phyloP scores from a whole-genome alignment of 2,888 invertebrate genomes.

The Onchidella celtica region DNA sequence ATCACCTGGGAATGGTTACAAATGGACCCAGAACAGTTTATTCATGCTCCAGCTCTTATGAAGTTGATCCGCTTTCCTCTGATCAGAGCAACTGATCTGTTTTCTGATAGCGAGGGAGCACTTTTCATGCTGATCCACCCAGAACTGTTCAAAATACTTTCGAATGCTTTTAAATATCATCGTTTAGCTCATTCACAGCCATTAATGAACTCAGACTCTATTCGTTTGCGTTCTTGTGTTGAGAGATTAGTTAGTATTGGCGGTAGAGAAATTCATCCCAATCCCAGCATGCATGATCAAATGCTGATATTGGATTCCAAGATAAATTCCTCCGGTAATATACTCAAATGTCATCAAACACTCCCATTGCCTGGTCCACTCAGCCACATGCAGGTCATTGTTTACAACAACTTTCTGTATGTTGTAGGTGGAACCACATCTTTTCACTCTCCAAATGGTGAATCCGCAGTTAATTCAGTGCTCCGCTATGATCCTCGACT shows the following conservation, averaged over 20 bases:
- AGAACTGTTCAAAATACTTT: conserved; percentile 78
- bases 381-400: conserved; percentile 80
- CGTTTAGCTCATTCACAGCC: conserved; percentile 80
- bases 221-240: conserved; percentile 75
- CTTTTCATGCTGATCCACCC: conserved; percentile 78
- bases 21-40: conserved; percentile 71
- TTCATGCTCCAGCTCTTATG: conserved; percentile 76
- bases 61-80: conserved; percentile 78
- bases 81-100: conserved; percentile 78
- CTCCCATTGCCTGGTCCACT: conserved; percentile 78
- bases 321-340: conserved; percentile 77
- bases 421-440: conserved; percentile 80
- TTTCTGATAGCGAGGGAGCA: conserved; percentile 77
- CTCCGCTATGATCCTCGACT: conserved; percentile 78
- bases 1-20: conserved; percentile 80
- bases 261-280: conserved; percentile 79
- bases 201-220: conserved; percentile 67
- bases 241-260: conserved; percentile 78
- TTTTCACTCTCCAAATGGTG: conserved; percentile 80
- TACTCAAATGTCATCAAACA: conserved; percentile 76
- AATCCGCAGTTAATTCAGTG: conserved; percentile 79
- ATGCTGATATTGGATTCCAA: conserved; percentile 77
- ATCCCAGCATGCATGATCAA: conserved; percentile 79
- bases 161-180: conserved; percentile 79
- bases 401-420: conserved; percentile 79